phyloP scores from a whole-genome alignment of 2,113 vertebrate genomes.

The human region GRCh38 chr20:275501-276000 shows the following conservation, averaged over 20 bases:
- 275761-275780: neutral
- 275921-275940: fast-evolving
- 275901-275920: neutral
- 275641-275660: neutral
- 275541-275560: neutral
- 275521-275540: neutral
- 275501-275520: neutral
- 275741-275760: neutral
- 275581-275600: neutral
- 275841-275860: neutral
- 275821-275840: neutral
- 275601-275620: neutral
- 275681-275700: neutral
- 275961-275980: constrained; percentile 77
- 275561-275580: neutral
- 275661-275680: neutral
- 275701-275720: neutral
- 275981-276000: constrained; percentile 73
- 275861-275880: neutral
- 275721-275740: neutral
- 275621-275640: neutral
- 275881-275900: neutral
- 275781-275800: neutral
- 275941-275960: neutral
- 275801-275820: neutral